Base-by-base conservation (phyloP, 1,140 invertebrate genomes). In the Rhyacophila brunnea region DNA sequence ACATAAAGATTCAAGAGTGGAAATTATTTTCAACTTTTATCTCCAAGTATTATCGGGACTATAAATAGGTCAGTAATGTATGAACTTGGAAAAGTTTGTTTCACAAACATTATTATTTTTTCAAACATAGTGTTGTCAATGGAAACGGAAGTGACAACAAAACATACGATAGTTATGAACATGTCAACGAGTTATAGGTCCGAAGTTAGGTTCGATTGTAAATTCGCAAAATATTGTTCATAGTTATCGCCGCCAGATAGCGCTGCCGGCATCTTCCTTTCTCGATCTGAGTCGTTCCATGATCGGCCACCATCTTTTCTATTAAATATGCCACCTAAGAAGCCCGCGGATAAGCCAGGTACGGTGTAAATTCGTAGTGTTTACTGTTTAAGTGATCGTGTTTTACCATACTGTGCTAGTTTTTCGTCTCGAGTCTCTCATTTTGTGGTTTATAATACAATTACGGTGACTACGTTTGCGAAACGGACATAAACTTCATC, bases 291-390 rank as follows among this genome's bases (percentile, higher is more conserved):
- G 46, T 53, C 35, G 49, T 58, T 50, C 36, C 47, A 43, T 46
- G 57, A 51, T 59, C 43, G 53, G 53, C 62, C 28, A 51, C 62
- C 62, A 64, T 64, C 58, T 64, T 64, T 64, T 46, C 36, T 55
- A 34, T 36, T 45, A 45, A 60, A 43, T 56, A 64, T 64, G 62
- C 62, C 62, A 59, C 62, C 62, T 36, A 64, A 64, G 62, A 64
- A 64, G 58, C 57, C 57, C 49, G 62, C 62, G 42, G 62, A 64
- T 46, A 64, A 64, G 53, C 62, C 62, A 50, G 62, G 62, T 64
- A 52, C 36, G 28, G 42, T 58, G 18, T 40, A 45, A 45, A 17
- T 2, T 17, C 15, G 15, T 17, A 45, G 18, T 19, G 14, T 45
- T 14, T 19, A 17, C 9, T 17, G 5, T 45, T 45, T 5, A 2